These are phyloP conservation scores for Drosophila rellima DNA, from an alignment of 2,888 invertebrate species.

Conservation along the genomic window DNA sequence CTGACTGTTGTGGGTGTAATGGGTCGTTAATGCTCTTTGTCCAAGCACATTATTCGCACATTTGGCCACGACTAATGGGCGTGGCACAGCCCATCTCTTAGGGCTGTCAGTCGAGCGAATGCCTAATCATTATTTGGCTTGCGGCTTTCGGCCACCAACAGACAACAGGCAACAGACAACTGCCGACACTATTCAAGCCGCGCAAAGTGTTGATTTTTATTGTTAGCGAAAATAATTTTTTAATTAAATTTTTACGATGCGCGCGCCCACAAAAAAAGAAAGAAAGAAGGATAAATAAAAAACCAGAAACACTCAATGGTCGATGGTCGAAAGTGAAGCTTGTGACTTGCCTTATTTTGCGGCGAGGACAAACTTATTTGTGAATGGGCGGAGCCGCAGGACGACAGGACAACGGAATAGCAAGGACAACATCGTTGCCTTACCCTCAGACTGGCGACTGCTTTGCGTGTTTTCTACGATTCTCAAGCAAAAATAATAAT, in stretches of 20 bases:
- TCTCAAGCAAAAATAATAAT: constrained; percentile 54
- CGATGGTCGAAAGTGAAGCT: constrained; percentile 47
- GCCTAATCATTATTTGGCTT: constrained; percentile 67
- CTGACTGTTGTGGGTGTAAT: constrained; percentile 14
- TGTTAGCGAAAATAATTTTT: constrained; percentile 73
- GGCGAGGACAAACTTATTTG: constrained; percentile 46
- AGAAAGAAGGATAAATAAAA: not conserved
- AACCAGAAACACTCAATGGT: constrained; percentile 31
- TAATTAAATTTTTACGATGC: constrained; percentile 79
- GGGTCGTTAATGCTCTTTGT: constrained; percentile 69
- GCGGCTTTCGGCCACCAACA: constrained; percentile 27
- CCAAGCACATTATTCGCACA: constrained; percentile 78
- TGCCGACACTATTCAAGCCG: constrained; percentile 31
- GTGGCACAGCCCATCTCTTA: constrained; percentile 49
- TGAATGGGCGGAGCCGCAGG: constrained; percentile 35
- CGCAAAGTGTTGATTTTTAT: constrained; percentile 74
- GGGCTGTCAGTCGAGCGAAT: constrained; percentile 43
- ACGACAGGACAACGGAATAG: constrained; percentile 30
- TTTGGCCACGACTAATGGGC: constrained; percentile 70
- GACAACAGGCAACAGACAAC: not conserved
- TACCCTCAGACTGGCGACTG: constrained; percentile 42
- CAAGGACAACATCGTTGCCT: constrained; percentile 33
- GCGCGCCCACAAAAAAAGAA: constrained; percentile 52
- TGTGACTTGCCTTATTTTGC: constrained; percentile 57
- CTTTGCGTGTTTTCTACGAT: constrained; percentile 65